Conservation (phyloP, 64 coral and sea anemone genomes). For the Acropora yongei region DNA sequence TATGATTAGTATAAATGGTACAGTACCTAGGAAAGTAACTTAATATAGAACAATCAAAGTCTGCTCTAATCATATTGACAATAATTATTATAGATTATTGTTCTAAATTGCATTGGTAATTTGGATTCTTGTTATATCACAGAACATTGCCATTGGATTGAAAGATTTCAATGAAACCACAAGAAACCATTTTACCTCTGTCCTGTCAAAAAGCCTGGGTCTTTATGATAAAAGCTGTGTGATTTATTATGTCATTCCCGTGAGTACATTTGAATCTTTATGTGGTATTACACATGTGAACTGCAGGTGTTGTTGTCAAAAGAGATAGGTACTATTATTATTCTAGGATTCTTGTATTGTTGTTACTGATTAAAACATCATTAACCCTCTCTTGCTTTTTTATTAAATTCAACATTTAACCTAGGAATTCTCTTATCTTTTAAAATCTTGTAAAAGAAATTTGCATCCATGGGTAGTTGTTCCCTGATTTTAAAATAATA, state of each 20-base stretch:
- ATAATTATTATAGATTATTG: no score
- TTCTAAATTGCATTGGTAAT: background rate
- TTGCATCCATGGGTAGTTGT: background rate
- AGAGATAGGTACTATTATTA: background rate
- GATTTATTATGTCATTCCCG: conserved; percentile 73
- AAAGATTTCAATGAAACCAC: conserved; percentile 20
- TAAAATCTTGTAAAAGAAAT: no score
- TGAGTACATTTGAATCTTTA: conserved; percentile 34
- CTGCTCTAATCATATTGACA: no score
- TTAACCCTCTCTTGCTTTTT: no score
- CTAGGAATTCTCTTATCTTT: no score
- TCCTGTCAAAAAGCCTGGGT: conserved; percentile 45
- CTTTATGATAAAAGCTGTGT: conserved; percentile 51
- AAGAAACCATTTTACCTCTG: conserved; percentile 16
- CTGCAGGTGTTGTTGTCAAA: background rate
- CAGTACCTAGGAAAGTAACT: no score
- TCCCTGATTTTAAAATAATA: no score
- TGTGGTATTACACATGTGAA: background rate
- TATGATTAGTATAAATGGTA: no score
- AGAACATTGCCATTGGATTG: conserved; percentile 36
- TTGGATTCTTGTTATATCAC: background rate
- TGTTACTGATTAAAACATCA: no score
- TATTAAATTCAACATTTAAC: no score
- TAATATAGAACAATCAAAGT: no score
- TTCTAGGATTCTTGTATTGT: no score